These are phyloP conservation scores for Calameuta idolon DNA, from an alignment of 2,888 invertebrate species.

Conservation along the genomic window DNA sequence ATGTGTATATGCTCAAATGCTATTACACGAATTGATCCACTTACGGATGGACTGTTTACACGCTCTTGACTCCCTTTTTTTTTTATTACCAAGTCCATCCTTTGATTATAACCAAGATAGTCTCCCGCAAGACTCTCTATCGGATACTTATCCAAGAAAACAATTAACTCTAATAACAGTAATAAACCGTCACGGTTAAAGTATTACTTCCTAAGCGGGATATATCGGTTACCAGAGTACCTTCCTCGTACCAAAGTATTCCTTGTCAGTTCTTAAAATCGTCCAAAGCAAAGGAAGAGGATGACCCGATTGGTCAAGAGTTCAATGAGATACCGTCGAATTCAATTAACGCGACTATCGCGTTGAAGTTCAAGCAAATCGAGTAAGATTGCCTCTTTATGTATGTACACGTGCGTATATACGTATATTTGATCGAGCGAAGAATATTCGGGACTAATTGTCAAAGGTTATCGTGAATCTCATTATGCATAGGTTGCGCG, in stretches of 20 bases:
- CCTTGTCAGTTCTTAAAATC: background rate
- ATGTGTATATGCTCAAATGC: background rate
- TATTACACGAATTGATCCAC: background rate
- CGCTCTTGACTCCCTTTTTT: background rate
- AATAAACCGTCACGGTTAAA: conserved; percentile 34
- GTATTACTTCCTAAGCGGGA: background rate
- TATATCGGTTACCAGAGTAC: background rate
- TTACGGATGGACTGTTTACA: background rate
- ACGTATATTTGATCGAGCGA: background rate
- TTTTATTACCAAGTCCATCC: background rate
- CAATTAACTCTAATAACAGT: conserved; percentile 61
- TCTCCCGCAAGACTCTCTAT: background rate
- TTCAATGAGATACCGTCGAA: background rate
- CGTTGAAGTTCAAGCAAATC: conserved; percentile 11
- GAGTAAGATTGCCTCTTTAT: background rate
- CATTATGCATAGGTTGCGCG: conserved; percentile 57
- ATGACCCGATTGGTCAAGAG: background rate
- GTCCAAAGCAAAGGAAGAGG: background rate
- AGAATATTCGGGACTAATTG: conserved; percentile 49
- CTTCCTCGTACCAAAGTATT: background rate
- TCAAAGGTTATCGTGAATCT: conserved; percentile 55
- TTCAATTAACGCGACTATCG: background rate
- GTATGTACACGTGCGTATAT: background rate
- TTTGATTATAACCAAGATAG: background rate
- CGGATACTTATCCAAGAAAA: conserved; percentile 35